Conservation (phyloP, 2,797 vertebrate species). For the Coreius guichenoti region DNA sequence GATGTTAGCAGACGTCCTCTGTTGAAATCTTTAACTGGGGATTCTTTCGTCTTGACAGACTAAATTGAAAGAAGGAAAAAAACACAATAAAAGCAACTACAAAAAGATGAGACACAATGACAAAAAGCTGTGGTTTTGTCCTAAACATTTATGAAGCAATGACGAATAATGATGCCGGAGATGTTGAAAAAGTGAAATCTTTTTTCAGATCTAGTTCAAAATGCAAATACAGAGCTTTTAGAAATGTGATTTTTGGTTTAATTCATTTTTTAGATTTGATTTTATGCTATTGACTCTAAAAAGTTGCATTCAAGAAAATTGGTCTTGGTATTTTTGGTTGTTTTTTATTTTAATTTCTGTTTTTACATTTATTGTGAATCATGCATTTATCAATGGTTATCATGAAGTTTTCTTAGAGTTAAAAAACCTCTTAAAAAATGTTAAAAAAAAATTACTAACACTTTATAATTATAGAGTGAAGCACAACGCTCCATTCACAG, state of each 20-base stretch:
- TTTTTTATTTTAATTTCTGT: not conserved
- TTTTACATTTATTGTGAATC: not conserved
- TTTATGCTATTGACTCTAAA: not conserved
- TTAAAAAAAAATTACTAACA: not conserved
- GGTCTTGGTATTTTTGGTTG: not conserved
- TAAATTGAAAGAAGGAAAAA: conserved; percentile 14
- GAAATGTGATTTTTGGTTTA: not conserved
- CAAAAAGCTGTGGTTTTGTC: not conserved
- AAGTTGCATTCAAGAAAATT: not conserved
- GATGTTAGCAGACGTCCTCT: conserved; percentile 38
- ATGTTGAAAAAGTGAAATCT: not conserved
- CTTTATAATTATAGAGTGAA: not conserved
- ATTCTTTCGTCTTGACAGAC: conserved; percentile 23
- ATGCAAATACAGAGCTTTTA: not conserved
- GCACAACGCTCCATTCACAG: not conserved
- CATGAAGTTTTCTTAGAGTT: no score
- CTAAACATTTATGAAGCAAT: not conserved
- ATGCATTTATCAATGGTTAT: not conserved
- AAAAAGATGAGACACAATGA: not conserved
- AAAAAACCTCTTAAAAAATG: not conserved
- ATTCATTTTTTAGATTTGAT: not conserved
- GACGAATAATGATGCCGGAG: not conserved
- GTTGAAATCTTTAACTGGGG: conserved; percentile 35
- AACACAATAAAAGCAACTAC: not conserved
- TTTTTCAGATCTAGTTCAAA: not conserved